phyloP scores from a whole-genome alignment of 2,797 vertebrate genomes.

The Phalanger gymnotis region DNA sequence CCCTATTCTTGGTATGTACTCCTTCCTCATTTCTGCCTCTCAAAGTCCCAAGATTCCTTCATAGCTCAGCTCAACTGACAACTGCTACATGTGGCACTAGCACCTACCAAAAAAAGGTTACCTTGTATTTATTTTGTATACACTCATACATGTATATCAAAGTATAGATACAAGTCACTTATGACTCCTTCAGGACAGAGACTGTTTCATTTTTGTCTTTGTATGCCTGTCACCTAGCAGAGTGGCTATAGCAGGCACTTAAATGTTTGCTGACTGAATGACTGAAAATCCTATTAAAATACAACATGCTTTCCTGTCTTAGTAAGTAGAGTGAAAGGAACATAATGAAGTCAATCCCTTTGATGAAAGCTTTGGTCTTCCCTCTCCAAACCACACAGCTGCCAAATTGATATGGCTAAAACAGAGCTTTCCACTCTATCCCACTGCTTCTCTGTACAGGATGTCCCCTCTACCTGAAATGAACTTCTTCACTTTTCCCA shows the following conservation, averaged over 20 bases:
- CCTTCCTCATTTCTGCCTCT: neutral
- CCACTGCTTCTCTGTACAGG: neutral
- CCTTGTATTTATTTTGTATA: neutral
- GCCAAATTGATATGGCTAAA: neutral
- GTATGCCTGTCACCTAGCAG: neutral
- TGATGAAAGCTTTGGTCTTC: neutral
- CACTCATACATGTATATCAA: neutral
- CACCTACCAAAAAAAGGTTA: neutral
- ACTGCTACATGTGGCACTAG: neutral
- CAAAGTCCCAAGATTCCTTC: neutral
- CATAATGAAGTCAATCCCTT: neutral
- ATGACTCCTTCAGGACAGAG: neutral
- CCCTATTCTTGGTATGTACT: neutral
- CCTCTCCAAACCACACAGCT: neutral
- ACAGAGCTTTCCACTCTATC: neutral
- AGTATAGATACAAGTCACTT: neutral
- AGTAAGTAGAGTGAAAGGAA: neutral
- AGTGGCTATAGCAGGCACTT: neutral
- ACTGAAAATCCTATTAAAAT: neutral
- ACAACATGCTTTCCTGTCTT: neutral
- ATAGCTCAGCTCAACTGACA: neutral
- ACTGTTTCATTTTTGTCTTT: neutral
- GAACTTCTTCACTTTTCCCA: neutral
- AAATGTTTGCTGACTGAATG: neutral
- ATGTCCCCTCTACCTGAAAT: neutral